A percentile compares a stretch with the other conserved stretches of the same genome.
Evolutionary conservation across 2,113 vertebrate species (phyloP).

Genomic region (Pomatorhinus ruficollis): DNA sequence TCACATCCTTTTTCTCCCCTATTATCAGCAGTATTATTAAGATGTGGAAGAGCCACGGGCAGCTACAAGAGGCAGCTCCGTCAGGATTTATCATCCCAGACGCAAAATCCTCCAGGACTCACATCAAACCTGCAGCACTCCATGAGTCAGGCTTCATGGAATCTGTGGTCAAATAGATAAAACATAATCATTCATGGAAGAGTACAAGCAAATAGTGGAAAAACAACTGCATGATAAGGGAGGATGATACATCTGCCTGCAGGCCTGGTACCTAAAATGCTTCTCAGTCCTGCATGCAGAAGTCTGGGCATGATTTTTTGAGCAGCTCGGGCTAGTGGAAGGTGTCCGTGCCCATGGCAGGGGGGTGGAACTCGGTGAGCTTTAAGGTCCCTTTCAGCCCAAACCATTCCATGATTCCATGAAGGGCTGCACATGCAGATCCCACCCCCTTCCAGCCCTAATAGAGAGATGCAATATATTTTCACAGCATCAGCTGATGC

Average conservation of each 20-base stretch:
- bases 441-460: background rate
- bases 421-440: background rate
- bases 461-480: rapidly evolving
- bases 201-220: background rate
- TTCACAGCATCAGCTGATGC: background rate
- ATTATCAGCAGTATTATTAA: background rate
- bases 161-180: background rate
- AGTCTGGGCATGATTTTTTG: background rate
- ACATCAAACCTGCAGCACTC: rapidly evolving
- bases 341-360: background rate
- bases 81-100: background rate
- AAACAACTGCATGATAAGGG: background rate
- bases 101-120: background rate
- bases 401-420: background rate
- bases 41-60: background rate
- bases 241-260: background rate
- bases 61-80: background rate
- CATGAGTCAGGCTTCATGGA: background rate
- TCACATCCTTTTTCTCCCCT: background rate
- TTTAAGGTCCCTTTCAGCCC: background rate
- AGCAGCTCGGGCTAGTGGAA: background rate
- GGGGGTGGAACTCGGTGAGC: background rate
- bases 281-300: background rate
- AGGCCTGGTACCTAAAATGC: background rate
- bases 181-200: background rate